phyloP scores from a whole-genome alignment of 1,140 invertebrate species.

The Oscheius sp. region DNA sequence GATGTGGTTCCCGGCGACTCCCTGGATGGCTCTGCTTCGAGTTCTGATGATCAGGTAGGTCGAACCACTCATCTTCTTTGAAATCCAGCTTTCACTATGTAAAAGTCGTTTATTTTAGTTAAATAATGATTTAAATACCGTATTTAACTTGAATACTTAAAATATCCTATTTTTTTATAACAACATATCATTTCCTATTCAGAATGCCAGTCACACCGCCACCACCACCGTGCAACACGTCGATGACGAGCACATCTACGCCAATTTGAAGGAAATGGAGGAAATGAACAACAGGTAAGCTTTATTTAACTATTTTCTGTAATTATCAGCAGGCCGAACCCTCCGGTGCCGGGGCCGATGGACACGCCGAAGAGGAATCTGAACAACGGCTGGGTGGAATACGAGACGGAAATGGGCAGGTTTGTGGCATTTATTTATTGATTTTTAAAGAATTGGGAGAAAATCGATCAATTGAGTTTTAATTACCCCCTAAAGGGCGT shows the following conservation, averaged over 20 bases:
- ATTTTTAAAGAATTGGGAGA: neutral
- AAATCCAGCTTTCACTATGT: no score
- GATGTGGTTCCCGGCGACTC: no score
- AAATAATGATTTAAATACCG: no score
- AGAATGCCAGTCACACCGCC: no score
- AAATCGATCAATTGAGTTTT: neutral
- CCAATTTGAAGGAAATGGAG: slow-evolving; percentile 39
- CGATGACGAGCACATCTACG: slow-evolving; percentile 30
- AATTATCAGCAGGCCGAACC: slow-evolving; percentile 13
- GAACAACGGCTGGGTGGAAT: slow-evolving; percentile 40
- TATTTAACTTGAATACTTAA: no score
- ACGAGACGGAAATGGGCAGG: slow-evolving; percentile 35
- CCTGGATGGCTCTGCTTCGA: no score
- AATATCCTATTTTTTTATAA: no score
- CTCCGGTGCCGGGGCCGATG: slow-evolving; percentile 24
- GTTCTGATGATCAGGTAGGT: no score
- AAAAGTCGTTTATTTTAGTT: no score
- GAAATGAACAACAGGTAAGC: slow-evolving; percentile 33
- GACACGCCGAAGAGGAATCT: slow-evolving; percentile 28
- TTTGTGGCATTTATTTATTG: neutral
- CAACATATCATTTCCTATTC: no score
- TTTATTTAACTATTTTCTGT: neutral
- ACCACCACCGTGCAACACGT: neutral
- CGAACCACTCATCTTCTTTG: no score
- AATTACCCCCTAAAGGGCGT: no score